phyloP scores from a whole-genome alignment of 2,888 invertebrate species.

The Tyria jacobaeae region DNA sequence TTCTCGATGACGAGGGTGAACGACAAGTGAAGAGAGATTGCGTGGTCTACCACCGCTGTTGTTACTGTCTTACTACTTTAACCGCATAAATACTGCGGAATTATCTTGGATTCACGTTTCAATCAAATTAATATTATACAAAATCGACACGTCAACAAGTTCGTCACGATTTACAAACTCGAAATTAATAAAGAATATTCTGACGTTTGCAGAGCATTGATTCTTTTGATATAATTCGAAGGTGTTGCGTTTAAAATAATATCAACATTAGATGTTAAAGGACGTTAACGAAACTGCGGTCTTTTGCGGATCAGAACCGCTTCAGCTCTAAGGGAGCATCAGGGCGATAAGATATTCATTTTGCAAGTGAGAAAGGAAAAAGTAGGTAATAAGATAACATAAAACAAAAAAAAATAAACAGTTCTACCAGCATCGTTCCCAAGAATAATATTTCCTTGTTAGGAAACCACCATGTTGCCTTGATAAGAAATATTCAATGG shows the following conservation, averaged over 20 bases:
- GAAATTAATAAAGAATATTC: background rate
- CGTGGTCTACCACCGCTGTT: constrained; percentile 37
- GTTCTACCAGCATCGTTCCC: too few relatives aligned
- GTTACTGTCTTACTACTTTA: constrained; percentile 34
- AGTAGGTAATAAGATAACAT: too few relatives aligned
- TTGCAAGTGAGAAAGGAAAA: too few relatives aligned
- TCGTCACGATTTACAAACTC: background rate
- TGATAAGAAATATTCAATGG: too few relatives aligned
- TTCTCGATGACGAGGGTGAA: constrained; percentile 36
- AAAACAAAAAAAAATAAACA: too few relatives aligned
- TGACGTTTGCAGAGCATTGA: background rate
- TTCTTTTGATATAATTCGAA: background rate
- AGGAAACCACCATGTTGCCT: too few relatives aligned
- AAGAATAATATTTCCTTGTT: too few relatives aligned
- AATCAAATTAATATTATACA: constrained; percentile 22
- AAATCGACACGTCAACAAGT: background rate
- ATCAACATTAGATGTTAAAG: background rate
- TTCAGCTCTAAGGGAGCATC: too few relatives aligned
- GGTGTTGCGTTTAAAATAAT: background rate
- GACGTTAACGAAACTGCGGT: too few relatives aligned
- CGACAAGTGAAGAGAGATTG: constrained; percentile 43
- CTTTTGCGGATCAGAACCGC: too few relatives aligned
- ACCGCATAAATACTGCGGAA: constrained; percentile 50
- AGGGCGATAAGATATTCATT: too few relatives aligned
- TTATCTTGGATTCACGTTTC: constrained; percentile 29